These are phyloP conservation scores for Chrysodeixis includens DNA, from an alignment of 2,888 invertebrate genomes.

Conservation along the genomic window DNA sequence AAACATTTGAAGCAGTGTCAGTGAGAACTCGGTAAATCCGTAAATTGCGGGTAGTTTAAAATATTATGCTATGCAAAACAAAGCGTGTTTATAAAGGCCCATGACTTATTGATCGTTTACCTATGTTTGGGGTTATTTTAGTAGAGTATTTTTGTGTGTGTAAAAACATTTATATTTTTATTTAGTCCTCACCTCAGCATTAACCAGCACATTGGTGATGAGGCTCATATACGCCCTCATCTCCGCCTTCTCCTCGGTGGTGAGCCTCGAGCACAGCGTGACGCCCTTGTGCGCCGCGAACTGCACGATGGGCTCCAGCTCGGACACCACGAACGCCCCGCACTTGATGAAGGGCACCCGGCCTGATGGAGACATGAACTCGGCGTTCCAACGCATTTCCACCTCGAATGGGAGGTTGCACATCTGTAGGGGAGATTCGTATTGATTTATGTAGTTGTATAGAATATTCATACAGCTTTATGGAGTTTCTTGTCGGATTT, in stretches of 20 bases:
- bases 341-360: slow-evolving; percentile 97
- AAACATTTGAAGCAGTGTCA: too few relatives aligned
- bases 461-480: too few relatives aligned
- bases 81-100: too few relatives aligned
- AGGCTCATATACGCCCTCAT: slow-evolving; percentile 98
- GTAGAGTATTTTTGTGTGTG: too few relatives aligned
- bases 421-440: slow-evolving; percentile 90
- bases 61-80: too few relatives aligned
- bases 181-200: slow-evolving; percentile 96
- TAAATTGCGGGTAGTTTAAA: too few relatives aligned
- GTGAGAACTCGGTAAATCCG: too few relatives aligned
- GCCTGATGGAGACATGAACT: slow-evolving; percentile 98
- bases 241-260: slow-evolving; percentile 94
- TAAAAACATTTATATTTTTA: too few relatives aligned
- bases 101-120: too few relatives aligned
- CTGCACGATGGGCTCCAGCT: slow-evolving; percentile 97
- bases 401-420: slow-evolving; percentile 95
- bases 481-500: background rate
- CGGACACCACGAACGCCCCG: slow-evolving; percentile 96
- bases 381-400: slow-evolving; percentile 96
- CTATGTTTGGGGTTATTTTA: too few relatives aligned
- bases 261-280: slow-evolving; percentile 92
- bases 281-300: slow-evolving; percentile 96
- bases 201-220: slow-evolving; percentile 95
- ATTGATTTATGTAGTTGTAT: too few relatives aligned